Percentiles rank a stretch among this genome's conserved stretches.
These are phyloP conservation scores for Caenorhabditis doughertyi DNA, from an alignment of 2,888 invertebrate genomes.

Conservation along the genomic window DNA sequence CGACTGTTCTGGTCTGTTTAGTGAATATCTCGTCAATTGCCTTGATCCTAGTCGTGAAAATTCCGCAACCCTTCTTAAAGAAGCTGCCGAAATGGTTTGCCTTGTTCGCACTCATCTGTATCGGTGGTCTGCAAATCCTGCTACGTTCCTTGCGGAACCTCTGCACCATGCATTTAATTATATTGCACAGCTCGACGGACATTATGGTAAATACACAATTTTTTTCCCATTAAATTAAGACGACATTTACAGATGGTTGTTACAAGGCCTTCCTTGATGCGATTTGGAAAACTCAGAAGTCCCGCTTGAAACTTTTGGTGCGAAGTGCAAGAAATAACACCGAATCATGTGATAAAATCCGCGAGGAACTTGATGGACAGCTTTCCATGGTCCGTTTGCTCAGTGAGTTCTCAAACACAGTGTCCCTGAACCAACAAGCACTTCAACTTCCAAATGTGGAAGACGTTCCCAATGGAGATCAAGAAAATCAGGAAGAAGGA, in stretches of 20 bases:
- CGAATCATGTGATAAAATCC: conserved; percentile 4
- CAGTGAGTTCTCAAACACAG: conserved; percentile 37
- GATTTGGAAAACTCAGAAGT: conserved; percentile 48
- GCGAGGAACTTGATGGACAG: conserved; percentile 52
- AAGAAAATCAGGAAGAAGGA: background rate
- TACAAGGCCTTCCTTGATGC: conserved; percentile 49
- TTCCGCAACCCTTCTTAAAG: conserved; percentile 5
- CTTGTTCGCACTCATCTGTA: conserved; percentile 54
- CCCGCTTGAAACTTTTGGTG: conserved; percentile 22
- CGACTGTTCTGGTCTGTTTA: conserved; percentile 44
- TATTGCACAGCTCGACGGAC: conserved; percentile 54
- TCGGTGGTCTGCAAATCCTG: conserved; percentile 48
- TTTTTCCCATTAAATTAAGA: background rate
- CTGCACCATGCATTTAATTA: conserved; percentile 57
- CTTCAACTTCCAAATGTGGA: background rate
- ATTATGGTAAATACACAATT: conserved; percentile 28
- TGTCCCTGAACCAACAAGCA: background rate
- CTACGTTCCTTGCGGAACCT: conserved; percentile 58
- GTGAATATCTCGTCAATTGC: conserved; percentile 46
- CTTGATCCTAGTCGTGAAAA: conserved; percentile 26
- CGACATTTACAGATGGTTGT: conserved; percentile 38
- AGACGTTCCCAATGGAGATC: background rate
- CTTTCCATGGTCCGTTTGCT: conserved; percentile 43
- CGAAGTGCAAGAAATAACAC: conserved; percentile 1
- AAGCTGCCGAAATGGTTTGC: conserved; percentile 58